These are phyloP conservation scores for Allobates femoralis DNA, from an alignment of 2,797 vertebrate genomes.

Conservation along the genomic window DNA sequence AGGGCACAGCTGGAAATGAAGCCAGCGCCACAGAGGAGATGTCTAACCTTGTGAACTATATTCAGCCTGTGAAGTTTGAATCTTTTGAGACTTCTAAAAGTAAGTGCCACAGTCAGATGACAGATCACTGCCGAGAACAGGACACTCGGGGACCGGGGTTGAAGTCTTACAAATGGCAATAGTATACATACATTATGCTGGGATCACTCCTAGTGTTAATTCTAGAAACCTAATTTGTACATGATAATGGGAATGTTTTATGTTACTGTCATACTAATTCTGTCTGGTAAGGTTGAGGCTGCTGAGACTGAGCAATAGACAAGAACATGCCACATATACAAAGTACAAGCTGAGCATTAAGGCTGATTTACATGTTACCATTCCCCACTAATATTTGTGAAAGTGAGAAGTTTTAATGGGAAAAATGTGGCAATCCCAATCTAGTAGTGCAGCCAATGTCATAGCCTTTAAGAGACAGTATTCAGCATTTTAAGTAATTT, in stretches of 20 bases:
- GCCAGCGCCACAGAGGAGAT: slow-evolving; percentile 97
- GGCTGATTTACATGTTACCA: background rate
- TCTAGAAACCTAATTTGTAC: background rate
- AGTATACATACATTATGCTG: background rate
- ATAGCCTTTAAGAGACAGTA: too few species aligned
- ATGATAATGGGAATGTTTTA: slow-evolving; percentile 1
- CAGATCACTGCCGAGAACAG: background rate
- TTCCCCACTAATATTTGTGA: background rate
- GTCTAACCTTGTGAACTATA: slow-evolving; percentile 98
- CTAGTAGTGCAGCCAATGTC: too few species aligned
- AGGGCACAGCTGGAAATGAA: slow-evolving; percentile 95
- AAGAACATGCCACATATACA: background rate
- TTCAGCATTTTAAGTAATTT: too few species aligned
- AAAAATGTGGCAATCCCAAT: background rate
- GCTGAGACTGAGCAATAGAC: background rate
- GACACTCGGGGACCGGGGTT: background rate
- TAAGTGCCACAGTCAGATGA: slow-evolving; percentile 72
- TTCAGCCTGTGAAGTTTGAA: slow-evolving; percentile 97
- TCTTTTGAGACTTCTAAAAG: slow-evolving; percentile 94
- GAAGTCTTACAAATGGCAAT: background rate
- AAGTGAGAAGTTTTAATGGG: background rate
- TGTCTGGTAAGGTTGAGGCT: background rate
- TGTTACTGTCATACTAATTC: background rate
- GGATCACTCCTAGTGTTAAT: background rate
- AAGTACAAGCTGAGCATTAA: background rate